Percentiles rank a stretch among this genome's conserved stretches.
These are phyloP conservation scores for Macrostomum lignano DNA, from an alignment of 1,140 invertebrate species.

Conservation along the genomic window DNA sequence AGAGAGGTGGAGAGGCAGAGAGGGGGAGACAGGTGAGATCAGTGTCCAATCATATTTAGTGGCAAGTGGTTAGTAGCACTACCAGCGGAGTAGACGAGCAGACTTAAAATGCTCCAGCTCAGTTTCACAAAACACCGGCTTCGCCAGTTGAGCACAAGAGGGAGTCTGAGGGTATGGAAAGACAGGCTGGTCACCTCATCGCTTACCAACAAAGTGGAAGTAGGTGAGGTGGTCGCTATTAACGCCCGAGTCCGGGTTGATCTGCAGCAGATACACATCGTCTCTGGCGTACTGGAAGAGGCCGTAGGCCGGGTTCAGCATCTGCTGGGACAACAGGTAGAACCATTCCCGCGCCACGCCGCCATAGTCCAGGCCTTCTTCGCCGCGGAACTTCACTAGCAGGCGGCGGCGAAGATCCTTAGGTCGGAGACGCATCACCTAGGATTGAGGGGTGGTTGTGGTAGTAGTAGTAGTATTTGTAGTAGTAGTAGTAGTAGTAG, in stretches of 20 bases:
- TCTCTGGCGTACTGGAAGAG: conserved; percentile 81
- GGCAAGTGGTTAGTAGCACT: too few species aligned
- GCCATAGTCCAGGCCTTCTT: conserved; percentile 82
- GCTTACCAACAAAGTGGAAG: conserved; percentile 87
- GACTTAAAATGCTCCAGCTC: too few species aligned
- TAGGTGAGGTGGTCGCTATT: conserved; percentile 68
- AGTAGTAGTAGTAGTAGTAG: conserved; percentile 78
- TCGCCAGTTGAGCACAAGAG: too few species aligned
- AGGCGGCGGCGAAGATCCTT: conserved; percentile 81
- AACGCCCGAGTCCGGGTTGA: conserved; percentile 83
- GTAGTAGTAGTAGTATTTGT: conserved; percentile 83
- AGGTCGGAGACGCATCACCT: conserved; percentile 7
- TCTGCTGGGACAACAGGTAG: conserved; percentile 66
- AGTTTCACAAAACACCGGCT: too few species aligned
- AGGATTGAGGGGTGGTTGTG: conserved; percentile 79
- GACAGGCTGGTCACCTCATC: too few species aligned
- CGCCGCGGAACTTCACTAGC: conserved; percentile 78
- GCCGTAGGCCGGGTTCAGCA: conserved; percentile 84
- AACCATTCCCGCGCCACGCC: conserved; percentile 84
- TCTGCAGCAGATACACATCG: conserved; percentile 78
- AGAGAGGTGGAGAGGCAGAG: too few species aligned
- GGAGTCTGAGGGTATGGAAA: too few species aligned
- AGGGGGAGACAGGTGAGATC: too few species aligned
- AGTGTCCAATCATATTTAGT: too few species aligned
- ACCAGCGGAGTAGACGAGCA: too few species aligned